Conservation (phyloP, 2,797 vertebrate species). For the Antrozous pallidus region DNA sequence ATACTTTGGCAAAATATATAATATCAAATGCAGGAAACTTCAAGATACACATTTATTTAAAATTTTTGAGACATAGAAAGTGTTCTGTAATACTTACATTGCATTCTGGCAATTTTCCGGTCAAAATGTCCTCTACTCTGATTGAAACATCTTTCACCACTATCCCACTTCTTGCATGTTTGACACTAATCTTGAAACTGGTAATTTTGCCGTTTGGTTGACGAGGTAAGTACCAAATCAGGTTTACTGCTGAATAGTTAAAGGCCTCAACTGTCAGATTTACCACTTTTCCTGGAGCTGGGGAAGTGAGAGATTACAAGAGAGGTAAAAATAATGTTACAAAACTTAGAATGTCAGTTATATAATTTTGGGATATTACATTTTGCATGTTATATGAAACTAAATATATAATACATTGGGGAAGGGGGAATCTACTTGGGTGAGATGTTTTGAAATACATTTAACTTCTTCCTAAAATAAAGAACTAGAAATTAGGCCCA, state of each 20-base stretch:
- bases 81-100: slow-evolving; percentile 85
- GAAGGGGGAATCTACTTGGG: neutral
- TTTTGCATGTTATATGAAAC: neutral
- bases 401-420: neutral
- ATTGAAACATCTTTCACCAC: slow-evolving; percentile 89
- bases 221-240: slow-evolving; percentile 94
- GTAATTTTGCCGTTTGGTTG: slow-evolving; percentile 97
- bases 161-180: slow-evolving; percentile 89
- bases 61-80: neutral
- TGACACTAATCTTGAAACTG: slow-evolving; percentile 95
- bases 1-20: neutral
- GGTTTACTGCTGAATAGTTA: slow-evolving; percentile 91
- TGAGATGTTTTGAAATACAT: neutral
- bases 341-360: neutral
- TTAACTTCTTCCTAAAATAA: neutral
- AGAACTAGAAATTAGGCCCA: neutral
- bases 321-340: neutral
- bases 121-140: slow-evolving; percentile 94
- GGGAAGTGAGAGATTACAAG: neutral
- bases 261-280: slow-evolving; percentile 93
- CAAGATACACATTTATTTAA: neutral
- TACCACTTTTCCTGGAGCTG: slow-evolving; percentile 96
- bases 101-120: slow-evolving; percentile 92
- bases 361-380: neutral
- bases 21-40: neutral